Percentiles rank a stretch among this genome's conserved stretches.
These are phyloP conservation scores for Stomorhina lunata DNA, from an alignment of 2,888 invertebrate genomes.

Conservation along the genomic window DNA sequence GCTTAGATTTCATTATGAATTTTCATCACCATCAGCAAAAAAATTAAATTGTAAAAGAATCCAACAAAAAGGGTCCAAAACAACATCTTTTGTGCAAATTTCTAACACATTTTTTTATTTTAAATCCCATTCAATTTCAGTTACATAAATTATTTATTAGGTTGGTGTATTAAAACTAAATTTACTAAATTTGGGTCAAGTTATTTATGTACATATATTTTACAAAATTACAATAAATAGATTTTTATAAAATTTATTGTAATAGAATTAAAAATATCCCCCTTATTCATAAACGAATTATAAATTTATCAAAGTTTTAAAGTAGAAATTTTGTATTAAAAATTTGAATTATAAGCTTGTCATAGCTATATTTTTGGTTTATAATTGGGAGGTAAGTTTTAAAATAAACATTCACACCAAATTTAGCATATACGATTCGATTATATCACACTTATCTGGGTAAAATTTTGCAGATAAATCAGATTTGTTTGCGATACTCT, in stretches of 20 bases:
- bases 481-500: no score
- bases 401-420: no score
- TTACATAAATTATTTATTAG: conserved; percentile 14
- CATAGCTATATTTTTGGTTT: no score
- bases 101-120: conserved; percentile 41
- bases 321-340: no score
- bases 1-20: conserved; percentile 56
- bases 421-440: no score
- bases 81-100: conserved; percentile 43
- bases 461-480: no score
- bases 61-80: conserved; percentile 37
- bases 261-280: no score
- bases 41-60: neutral
- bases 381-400: no score
- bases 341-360: no score
- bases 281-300: no score
- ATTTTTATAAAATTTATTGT: neutral
- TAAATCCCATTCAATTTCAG: conserved; percentile 29
- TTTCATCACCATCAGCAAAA: conserved; percentile 47
- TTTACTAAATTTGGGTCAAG: conserved; percentile 22
- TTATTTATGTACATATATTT: neutral
- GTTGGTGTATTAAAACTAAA: neutral
- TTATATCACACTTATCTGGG: no score
- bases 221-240: neutral
- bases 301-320: no score